A percentile compares a stretch with the other conserved stretches of the same genome.
Evolutionary conservation across 2,888 invertebrate genomes (phyloP).

Genomic region (Dioctria linearis): DNA sequence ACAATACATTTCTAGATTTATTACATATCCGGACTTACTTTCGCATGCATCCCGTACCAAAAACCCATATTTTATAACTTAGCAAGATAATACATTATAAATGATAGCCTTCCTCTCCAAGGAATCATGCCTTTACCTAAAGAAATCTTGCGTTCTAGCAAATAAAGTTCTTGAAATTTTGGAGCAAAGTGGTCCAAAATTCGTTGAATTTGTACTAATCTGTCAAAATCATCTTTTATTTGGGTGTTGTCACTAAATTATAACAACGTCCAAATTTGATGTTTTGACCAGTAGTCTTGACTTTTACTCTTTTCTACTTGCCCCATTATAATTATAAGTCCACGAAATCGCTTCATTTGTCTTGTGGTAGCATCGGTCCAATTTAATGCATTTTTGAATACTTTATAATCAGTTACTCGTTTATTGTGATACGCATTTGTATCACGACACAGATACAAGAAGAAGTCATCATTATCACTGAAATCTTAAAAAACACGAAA

Average conservation of each 20-base stretch:
- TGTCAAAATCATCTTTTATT: background rate
- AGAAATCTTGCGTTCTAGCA: background rate
- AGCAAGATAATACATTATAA: no score
- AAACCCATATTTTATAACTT: background rate
- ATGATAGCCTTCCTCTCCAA: background rate
- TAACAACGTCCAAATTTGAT: background rate
- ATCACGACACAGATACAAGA: background rate
- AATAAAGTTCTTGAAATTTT: conserved; percentile 4
- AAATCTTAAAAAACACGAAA: no score
- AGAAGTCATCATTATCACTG: no score
- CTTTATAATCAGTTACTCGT: background rate
- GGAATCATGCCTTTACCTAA: background rate
- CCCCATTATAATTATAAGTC: background rate
- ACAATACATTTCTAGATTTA: background rate
- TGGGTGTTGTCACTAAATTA: background rate
- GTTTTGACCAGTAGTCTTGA: no score
- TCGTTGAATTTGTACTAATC: background rate
- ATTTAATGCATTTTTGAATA: background rate
- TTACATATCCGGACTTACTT: background rate
- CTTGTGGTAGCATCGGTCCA: background rate
- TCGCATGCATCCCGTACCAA: background rate
- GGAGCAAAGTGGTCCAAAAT: background rate
- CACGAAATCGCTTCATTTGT: conserved; percentile 1
- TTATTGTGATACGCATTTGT: background rate
- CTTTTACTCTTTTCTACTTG: no score